Conservation (phyloP, 2,797 vertebrate species). For the Galaxias olidus region DNA sequence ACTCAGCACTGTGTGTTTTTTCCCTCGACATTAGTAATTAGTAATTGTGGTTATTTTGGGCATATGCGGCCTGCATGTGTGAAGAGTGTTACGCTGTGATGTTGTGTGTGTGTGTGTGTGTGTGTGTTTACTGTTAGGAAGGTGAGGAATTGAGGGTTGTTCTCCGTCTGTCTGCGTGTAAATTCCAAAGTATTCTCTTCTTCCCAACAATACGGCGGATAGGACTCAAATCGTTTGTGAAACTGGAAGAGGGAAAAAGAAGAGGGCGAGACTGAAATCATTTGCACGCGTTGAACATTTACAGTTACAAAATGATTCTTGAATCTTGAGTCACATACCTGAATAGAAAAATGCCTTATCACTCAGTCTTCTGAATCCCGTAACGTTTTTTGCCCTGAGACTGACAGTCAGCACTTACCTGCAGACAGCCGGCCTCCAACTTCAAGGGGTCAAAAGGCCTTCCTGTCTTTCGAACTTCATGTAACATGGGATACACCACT, state of each 20-base stretch:
- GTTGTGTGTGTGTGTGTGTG: background rate
- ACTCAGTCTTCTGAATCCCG: background rate
- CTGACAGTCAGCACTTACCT: constrained; percentile 58
- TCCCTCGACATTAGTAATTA: constrained; percentile 13
- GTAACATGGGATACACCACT: constrained; percentile 77
- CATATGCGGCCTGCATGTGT: background rate
- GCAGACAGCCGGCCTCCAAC: constrained; percentile 78
- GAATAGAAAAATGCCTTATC: no score
- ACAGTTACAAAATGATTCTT: background rate
- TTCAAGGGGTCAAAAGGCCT: constrained; percentile 77
- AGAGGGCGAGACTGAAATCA: constrained; percentile 6
- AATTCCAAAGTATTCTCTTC: constrained; percentile 79
- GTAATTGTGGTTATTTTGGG: background rate
- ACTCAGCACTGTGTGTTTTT: constrained; percentile 19
- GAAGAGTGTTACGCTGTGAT: background rate
- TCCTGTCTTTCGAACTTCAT: constrained; percentile 68
- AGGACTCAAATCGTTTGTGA: constrained; percentile 74
- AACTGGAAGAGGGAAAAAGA: constrained; percentile 61
- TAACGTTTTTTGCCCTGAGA: background rate
- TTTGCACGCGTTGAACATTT: background rate
- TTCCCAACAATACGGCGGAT: constrained; percentile 77
- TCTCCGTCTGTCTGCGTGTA: constrained; percentile 71
- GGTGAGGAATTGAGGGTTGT: constrained; percentile 72
- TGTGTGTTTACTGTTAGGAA: constrained; percentile 71
- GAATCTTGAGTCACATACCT: no score